Evolutionary conservation across 2,888 invertebrate genomes (phyloP).

Genomic region (Acanthococcus lagerstroemiae): DNA sequence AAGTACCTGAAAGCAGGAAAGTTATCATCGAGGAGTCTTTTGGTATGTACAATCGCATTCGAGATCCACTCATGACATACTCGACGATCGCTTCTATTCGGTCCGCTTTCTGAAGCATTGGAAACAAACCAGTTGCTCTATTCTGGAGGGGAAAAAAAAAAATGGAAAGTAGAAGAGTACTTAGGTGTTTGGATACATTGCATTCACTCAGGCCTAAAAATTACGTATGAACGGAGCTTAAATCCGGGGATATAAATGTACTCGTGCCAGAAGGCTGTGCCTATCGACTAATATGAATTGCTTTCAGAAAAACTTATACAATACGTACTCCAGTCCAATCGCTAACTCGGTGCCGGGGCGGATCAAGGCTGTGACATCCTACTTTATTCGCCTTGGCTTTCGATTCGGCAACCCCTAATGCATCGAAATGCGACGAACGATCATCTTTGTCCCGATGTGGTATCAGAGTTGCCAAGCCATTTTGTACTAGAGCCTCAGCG

Average conservation of each 20-base stretch:
- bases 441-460: slow-evolving; percentile 95
- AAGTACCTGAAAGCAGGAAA: slow-evolving; percentile 68
- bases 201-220: too few species aligned
- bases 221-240: too few species aligned
- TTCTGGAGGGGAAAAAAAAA: slow-evolving; percentile 46
- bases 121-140: slow-evolving; percentile 82
- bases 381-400: slow-evolving; percentile 78
- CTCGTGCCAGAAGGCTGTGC: background rate
- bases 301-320: background rate
- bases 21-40: slow-evolving; percentile 92
- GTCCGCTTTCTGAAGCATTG: slow-evolving; percentile 82
- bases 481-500: slow-evolving; percentile 83
- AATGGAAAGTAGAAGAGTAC: background rate
- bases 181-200: background rate
- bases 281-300: background rate
- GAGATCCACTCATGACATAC: slow-evolving; percentile 92
- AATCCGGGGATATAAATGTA: too few species aligned
- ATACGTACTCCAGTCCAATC: slow-evolving; percentile 59
- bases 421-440: slow-evolving; percentile 86
- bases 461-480: slow-evolving; percentile 87
- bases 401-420: slow-evolving; percentile 80
- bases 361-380: slow-evolving; percentile 75
- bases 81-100: slow-evolving; percentile 88
- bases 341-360: slow-evolving; percentile 73
- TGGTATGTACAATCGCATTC: slow-evolving; percentile 84